phyloP scores from a whole-genome alignment of 1,140 invertebrate species.

The Lordiphosa clarofinis region DNA sequence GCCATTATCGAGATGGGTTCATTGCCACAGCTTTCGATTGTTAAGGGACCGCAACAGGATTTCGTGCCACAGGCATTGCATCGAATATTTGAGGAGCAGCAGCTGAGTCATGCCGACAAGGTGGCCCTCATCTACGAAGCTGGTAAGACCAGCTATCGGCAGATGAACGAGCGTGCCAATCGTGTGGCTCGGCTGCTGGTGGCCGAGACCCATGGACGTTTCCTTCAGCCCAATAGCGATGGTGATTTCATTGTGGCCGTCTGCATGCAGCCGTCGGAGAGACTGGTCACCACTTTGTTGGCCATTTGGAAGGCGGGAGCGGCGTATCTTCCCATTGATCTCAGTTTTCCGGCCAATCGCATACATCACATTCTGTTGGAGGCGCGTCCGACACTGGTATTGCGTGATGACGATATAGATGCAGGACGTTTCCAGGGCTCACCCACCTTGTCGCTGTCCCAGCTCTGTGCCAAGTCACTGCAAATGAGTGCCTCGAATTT shows the following conservation, averaged over 20 bases:
- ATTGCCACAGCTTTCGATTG: conserved; percentile 83
- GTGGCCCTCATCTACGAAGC: conserved; percentile 82
- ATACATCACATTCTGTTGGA: conserved; percentile 89
- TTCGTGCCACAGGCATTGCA: conserved; percentile 81
- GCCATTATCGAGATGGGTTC: conserved; percentile 86
- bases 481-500: conserved; percentile 55
- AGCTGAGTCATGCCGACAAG: conserved; percentile 77
- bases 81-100: conserved; percentile 81
- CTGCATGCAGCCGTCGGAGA: conserved; percentile 87
- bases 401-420: conserved; percentile 83
- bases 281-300: too few relatives aligned
- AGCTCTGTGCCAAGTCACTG: conserved; percentile 60
- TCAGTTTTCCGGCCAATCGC: conserved; percentile 86
- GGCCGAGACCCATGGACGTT: conserved; percentile 73
- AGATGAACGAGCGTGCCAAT: conserved; percentile 83
- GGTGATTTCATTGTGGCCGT: conserved; percentile 87
- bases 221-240: conserved; percentile 82
- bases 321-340: conserved; percentile 90
- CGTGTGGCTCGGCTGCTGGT: conserved; percentile 82
- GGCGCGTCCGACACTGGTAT: conserved; percentile 85
- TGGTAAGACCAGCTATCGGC: conserved; percentile 81
- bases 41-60: conserved; percentile 82
- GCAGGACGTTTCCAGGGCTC: conserved; percentile 53
- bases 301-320: conserved; percentile 90
- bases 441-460: conserved; percentile 46